Conservation (phyloP, 2,113 vertebrate species). For the Oryzias melastigma region DNA sequence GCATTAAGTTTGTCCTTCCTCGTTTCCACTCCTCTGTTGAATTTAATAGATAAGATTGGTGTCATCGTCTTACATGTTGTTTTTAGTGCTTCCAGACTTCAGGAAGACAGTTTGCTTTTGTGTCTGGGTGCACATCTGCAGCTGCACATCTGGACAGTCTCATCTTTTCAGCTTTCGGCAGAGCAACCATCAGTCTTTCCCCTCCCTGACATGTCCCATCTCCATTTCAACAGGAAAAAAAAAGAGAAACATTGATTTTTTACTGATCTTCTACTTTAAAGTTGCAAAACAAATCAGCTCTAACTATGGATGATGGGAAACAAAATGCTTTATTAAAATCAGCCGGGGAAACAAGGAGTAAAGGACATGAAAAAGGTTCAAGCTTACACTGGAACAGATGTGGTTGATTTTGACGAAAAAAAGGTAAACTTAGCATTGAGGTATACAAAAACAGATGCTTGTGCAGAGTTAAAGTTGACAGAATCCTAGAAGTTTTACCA, state of each 20-base stretch:
- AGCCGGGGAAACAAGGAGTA: constrained; percentile 36
- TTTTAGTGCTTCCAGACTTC: constrained; percentile 61
- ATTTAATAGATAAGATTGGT: constrained; percentile 46
- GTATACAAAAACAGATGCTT: neutral
- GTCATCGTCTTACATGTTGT: constrained; percentile 49
- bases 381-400: constrained; percentile 52
- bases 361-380: constrained; percentile 37
- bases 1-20: constrained; percentile 22
- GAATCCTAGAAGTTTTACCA: too few species aligned
- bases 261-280: constrained; percentile 55
- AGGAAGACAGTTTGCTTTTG: constrained; percentile 46
- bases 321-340: constrained; percentile 66
- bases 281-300: constrained; percentile 66
- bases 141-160: constrained; percentile 75
- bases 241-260: constrained; percentile 49
- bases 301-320: constrained; percentile 52
- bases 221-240: constrained; percentile 18
- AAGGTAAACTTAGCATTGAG: neutral
- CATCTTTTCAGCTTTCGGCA: constrained; percentile 58
- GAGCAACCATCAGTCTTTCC: constrained; percentile 63
- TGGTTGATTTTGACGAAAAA: constrained; percentile 16
- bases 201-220: constrained; percentile 50
- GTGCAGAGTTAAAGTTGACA: too few species aligned
- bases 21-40: constrained; percentile 40
- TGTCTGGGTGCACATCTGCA: constrained; percentile 71